Evolutionary conservation across 2,888 invertebrate species (phyloP).

Genomic region (Clitarchus hookeri): DNA sequence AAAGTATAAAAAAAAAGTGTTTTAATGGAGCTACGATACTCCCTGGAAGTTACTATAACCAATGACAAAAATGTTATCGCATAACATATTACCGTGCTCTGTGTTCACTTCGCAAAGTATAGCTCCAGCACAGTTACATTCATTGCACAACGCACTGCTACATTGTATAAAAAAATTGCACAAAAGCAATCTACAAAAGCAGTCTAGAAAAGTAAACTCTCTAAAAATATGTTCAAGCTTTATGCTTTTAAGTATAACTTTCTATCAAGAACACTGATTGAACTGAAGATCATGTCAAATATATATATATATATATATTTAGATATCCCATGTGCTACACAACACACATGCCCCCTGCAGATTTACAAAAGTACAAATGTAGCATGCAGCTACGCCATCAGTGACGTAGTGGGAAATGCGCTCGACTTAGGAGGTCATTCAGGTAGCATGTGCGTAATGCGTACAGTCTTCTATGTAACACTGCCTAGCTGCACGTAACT

Average conservation of each 20-base stretch:
- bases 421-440: not conserved
- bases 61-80: not conserved
- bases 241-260: not conserved
- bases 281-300: constrained; percentile 14
- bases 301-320: not conserved
- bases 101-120: not conserved
- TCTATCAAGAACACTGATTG: not conserved
- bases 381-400: not conserved
- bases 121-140: not conserved
- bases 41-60: not conserved
- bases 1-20: no score
- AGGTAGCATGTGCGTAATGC: not conserved
- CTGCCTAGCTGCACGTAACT: constrained; percentile 6
- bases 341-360: constrained; percentile 7
- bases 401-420: not conserved
- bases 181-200: constrained; percentile 17
- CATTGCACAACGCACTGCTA: not conserved
- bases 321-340: constrained; percentile 2
- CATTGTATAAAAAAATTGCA: constrained; percentile 10
- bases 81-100: not conserved
- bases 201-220: constrained; percentile 24
- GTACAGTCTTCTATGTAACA: constrained; percentile 14
- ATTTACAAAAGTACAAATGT: constrained; percentile 14
- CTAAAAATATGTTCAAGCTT: constrained; percentile 8
- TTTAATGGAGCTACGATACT: no score